These are phyloP conservation scores for Tenualosa thibaudeaui DNA, from an alignment of 2,797 vertebrate genomes.

Conservation along the genomic window DNA sequence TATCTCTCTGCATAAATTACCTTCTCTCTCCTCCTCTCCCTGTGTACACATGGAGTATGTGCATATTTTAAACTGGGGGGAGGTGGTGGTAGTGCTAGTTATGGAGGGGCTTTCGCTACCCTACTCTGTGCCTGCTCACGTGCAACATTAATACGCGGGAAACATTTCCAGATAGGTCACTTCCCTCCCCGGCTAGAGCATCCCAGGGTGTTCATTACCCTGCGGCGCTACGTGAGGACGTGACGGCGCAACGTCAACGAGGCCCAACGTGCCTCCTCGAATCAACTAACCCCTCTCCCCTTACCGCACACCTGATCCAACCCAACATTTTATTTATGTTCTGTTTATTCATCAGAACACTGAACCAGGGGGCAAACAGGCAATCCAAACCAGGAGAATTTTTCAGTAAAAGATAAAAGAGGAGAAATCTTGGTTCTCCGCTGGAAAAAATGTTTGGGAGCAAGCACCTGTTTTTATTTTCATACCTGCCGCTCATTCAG, in stretches of 20 bases:
- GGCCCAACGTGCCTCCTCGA: neutral
- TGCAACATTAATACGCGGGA: neutral
- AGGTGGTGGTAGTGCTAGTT: neutral
- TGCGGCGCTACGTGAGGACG: constrained; percentile 1
- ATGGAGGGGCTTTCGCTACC: neutral
- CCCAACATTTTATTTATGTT: neutral
- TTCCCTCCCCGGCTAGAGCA: constrained; percentile 10
- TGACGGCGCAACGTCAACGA: constrained; percentile 9
- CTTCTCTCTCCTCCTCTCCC: constrained; percentile 5
- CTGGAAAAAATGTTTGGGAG: too few relatives aligned
- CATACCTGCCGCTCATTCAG: neutral
- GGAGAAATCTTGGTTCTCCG: neutral
- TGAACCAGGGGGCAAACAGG: neutral
- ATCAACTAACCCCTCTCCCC: neutral
- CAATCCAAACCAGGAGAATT: neutral
- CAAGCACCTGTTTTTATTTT: neutral
- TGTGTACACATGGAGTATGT: constrained; percentile 59
- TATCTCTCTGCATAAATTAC: constrained; percentile 59
- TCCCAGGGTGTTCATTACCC: constrained; percentile 14
- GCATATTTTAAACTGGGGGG: constrained; percentile 52
- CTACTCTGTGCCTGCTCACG: neutral
- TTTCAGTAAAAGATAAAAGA: neutral
- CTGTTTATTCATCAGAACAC: neutral
- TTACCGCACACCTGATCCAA: neutral
- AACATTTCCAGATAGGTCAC: constrained; percentile 22